Conservation (phyloP, 2,888 invertebrate species). For the Abrostola tripartita region DNA sequence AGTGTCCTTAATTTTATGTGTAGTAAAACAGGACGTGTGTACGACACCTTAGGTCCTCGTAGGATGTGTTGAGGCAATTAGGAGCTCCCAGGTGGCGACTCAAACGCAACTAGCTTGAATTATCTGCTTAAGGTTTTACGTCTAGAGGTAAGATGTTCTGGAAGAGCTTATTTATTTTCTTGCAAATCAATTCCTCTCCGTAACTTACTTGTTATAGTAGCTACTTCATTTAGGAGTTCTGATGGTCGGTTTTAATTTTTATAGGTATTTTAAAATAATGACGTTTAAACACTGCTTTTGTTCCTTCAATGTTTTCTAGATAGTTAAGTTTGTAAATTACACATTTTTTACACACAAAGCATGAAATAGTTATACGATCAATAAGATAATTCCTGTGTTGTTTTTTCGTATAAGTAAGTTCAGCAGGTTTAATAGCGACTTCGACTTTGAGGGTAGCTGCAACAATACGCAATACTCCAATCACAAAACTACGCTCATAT, state of each 20-base stretch:
- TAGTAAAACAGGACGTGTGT: conserved; percentile 60
- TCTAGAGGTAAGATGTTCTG: conserved; percentile 51
- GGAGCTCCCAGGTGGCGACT: conserved; percentile 82
- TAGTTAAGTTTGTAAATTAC: too few relatives aligned
- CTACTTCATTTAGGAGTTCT: too few relatives aligned
- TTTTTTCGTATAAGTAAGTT: too few relatives aligned
- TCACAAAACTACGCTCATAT: not conserved
- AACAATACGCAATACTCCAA: not conserved
- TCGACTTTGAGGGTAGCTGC: too few relatives aligned
- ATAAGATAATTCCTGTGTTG: too few relatives aligned
- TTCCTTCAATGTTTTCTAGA: too few relatives aligned
- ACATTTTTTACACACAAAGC: too few relatives aligned
- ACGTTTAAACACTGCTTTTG: not conserved
- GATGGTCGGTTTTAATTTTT: not conserved
- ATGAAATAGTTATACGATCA: too few relatives aligned
- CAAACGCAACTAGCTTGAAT: conserved; percentile 78
- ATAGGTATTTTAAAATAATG: not conserved
- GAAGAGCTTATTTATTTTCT: conserved; percentile 41
- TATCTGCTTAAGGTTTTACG: conserved; percentile 80
- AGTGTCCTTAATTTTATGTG: conserved; percentile 64
- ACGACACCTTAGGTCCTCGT: conserved; percentile 54
- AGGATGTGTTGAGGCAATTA: conserved; percentile 78
- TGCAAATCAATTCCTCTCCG: not conserved
- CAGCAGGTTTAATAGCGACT: too few relatives aligned
- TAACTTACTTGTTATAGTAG: too few relatives aligned